phyloP scores from a whole-genome alignment of 30 jellyfish, hydroid and myxozoan genomes.

The Pseudorhiza aurosa region DNA sequence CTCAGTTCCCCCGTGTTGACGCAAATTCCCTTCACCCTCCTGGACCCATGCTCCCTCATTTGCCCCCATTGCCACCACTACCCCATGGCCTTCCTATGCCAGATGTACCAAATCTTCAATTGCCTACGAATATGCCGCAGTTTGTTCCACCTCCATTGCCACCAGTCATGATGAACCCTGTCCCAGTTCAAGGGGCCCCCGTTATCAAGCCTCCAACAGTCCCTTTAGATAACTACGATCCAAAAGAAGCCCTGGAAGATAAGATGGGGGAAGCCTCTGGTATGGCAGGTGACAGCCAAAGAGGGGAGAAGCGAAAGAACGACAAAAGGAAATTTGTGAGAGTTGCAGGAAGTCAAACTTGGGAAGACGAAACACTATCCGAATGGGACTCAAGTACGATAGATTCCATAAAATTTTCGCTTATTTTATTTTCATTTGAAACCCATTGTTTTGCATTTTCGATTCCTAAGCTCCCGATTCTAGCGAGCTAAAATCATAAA shows the following conservation, averaged over 20 bases:
- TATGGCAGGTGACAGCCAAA: slow-evolving; percentile 15
- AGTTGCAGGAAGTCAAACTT: slow-evolving; percentile 94
- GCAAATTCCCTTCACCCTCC: slow-evolving; percentile 22
- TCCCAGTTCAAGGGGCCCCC: slow-evolving; percentile 58
- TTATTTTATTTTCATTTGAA: too few relatives aligned
- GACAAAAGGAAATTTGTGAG: slow-evolving; percentile 89
- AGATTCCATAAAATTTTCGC: too few relatives aligned
- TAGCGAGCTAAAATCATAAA: too few relatives aligned
- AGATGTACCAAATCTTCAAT: slow-evolving; percentile 8
- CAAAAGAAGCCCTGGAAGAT: slow-evolving; percentile 49
- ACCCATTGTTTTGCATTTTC: too few relatives aligned
- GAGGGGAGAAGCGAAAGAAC: slow-evolving; percentile 49
- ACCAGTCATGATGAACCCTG: slow-evolving; percentile 77
- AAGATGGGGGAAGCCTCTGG: slow-evolving; percentile 50
- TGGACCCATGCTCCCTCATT: slow-evolving; percentile 38
- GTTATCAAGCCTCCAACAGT: slow-evolving; percentile 80
- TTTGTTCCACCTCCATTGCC: slow-evolving; percentile 84
- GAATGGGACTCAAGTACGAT: slow-evolving; percentile 98
- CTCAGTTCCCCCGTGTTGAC: slow-evolving; percentile 2
- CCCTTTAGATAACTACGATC: slow-evolving; percentile 72
- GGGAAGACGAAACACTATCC: slow-evolving; percentile 92
- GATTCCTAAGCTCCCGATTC: too few relatives aligned
- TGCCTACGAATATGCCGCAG: slow-evolving; percentile 49
- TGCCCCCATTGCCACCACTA: slow-evolving; percentile 61
- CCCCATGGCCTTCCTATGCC: slow-evolving; percentile 52